A percentile compares a stretch with the other conserved stretches of the same genome.
These are phyloP conservation scores for Nemotelus nigrinus DNA, from an alignment of 2,888 invertebrate species.

Conservation along the genomic window DNA sequence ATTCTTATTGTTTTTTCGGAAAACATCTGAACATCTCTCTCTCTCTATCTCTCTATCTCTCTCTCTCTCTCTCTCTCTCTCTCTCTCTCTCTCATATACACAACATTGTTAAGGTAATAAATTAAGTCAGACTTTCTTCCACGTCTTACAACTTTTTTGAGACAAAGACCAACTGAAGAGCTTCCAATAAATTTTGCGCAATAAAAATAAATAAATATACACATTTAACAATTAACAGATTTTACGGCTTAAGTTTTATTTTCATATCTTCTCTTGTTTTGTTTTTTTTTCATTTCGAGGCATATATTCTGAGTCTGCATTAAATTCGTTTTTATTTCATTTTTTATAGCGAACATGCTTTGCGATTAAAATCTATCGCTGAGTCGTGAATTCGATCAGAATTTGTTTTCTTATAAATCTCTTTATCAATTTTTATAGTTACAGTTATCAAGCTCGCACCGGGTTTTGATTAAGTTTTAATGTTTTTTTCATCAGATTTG, in stretches of 20 bases:
- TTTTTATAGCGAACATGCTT: neutral
- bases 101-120: conserved; percentile 13
- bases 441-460: conserved; percentile 24
- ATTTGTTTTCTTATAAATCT: no score
- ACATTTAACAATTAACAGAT: conserved; percentile 26
- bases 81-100: conserved; percentile 3
- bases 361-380: neutral
- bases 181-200: conserved; percentile 32
- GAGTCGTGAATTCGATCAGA: no score
- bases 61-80: neutral
- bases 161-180: conserved; percentile 33
- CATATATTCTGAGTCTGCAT: conserved; percentile 10
- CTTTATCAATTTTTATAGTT: no score
- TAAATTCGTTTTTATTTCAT: conserved; percentile 30
- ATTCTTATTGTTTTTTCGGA: no score
- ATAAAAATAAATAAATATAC: conserved; percentile 37
- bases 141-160: no score
- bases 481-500: conserved; percentile 3
- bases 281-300: conserved; percentile 14
- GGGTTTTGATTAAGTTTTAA: conserved; percentile 22
- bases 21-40: neutral
- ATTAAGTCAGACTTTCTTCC: conserved; percentile 31
- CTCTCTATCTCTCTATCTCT: neutral
- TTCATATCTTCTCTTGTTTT: neutral
- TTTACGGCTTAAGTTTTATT: conserved; percentile 12